These are phyloP conservation scores for Euborellia annulipes DNA, from an alignment of 1,140 invertebrate species.

Conservation along the genomic window DNA sequence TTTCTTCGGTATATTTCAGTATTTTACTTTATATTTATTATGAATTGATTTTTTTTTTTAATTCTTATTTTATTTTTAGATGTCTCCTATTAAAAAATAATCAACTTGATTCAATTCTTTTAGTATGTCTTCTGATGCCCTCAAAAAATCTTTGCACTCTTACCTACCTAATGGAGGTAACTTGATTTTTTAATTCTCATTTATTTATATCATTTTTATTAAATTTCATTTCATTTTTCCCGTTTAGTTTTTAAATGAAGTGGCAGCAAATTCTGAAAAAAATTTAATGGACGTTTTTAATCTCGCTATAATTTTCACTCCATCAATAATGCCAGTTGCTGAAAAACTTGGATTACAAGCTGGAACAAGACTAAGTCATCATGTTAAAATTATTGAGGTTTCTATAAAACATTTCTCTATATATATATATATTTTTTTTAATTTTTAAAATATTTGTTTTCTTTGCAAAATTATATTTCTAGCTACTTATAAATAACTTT, in stretches of 20 bases:
- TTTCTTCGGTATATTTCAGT: conserved; percentile 49
- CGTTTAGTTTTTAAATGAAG: conserved; percentile 38
- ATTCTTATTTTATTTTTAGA: conserved; percentile 15
- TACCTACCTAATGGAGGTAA: conserved; percentile 45
- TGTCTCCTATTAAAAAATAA: conserved; percentile 24
- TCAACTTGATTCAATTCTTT: conserved; percentile 34
- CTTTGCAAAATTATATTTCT: conserved; percentile 28
- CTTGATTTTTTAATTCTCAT: conserved; percentile 2
- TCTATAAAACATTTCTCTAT: no score
- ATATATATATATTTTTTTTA: no score
- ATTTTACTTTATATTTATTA: conserved; percentile 15
- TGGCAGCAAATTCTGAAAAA: conserved; percentile 39
- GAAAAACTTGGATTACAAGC: conserved; percentile 20
- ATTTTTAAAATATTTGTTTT: conserved; percentile 1
- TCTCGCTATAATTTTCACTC: conserved; percentile 61
- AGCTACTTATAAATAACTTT: conserved; percentile 63
- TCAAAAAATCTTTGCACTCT: conserved; percentile 44
- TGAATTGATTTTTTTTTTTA: conserved; percentile 2
- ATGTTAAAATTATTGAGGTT: conserved; percentile 43
- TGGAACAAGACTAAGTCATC: conserved; percentile 37
- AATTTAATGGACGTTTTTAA: conserved; percentile 73
- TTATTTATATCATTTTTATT: background rate
- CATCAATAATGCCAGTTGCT: conserved; percentile 63
- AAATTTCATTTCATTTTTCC: conserved; percentile 11
- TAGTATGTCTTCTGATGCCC: conserved; percentile 47